Percentiles rank a stretch among this genome's conserved stretches.
phyloP scores from a whole-genome alignment of 2,888 invertebrate genomes.

The Platynereis dumerilii region DNA sequence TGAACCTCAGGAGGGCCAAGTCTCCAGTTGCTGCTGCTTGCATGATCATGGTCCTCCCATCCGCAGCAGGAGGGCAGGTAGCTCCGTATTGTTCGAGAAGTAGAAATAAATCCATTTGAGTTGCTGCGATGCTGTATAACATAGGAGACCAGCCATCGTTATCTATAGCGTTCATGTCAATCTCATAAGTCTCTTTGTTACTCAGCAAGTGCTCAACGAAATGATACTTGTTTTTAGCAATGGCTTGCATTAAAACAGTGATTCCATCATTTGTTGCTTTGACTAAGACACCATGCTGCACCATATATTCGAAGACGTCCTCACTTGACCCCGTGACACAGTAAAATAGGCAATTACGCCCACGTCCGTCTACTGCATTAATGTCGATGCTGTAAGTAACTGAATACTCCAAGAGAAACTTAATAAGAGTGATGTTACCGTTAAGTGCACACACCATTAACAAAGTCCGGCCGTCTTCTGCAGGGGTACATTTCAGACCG shows the following conservation, averaged over 20 bases:
- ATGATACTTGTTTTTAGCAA: constrained; percentile 29
- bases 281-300: constrained; percentile 26
- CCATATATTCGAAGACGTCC: constrained; percentile 30
- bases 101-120: constrained; percentile 26
- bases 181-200: constrained; percentile 10
- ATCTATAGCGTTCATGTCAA: constrained; percentile 35
- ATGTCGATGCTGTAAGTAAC: constrained; percentile 33
- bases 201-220: constrained; percentile 23
- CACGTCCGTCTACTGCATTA: constrained; percentile 34
- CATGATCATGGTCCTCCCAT: constrained; percentile 38
- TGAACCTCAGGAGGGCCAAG: constrained; percentile 20
- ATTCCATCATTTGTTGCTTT: constrained; percentile 31
- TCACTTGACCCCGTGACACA: constrained; percentile 34
- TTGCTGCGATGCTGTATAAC: constrained; percentile 34
- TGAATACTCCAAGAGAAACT: constrained; percentile 31
- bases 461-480: constrained; percentile 35
- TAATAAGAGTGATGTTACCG: constrained; percentile 26
- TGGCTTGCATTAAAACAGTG: constrained; percentile 37
- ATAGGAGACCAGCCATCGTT: constrained; percentile 36
- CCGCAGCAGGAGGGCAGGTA: constrained; percentile 23
- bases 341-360: constrained; percentile 37
- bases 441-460: constrained; percentile 37
- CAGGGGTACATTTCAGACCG: constrained; percentile 21
- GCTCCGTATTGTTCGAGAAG: constrained; percentile 24
- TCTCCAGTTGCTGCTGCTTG: constrained; percentile 36